Evolutionary conservation across 2,113 vertebrate species (phyloP), one percentile per base, ranked within the genome.

Genomic region (Austrofundulus limnaeus): DNA sequence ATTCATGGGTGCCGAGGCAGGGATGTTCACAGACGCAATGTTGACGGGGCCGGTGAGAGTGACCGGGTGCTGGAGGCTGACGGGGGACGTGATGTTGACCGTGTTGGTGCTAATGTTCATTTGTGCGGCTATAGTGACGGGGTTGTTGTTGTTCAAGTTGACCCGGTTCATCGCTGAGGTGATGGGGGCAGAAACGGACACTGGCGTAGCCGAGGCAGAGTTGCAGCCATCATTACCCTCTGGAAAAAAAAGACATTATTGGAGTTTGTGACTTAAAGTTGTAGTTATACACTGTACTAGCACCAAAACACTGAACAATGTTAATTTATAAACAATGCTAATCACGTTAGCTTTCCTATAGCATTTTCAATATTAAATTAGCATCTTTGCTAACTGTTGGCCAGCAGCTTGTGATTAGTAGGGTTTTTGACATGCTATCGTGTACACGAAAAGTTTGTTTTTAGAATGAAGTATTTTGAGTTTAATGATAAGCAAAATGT

Each of bases 71-170:
- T 92, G 96, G 58, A 98, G 92, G 92, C 94, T 95, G 91, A 97
- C 89, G 0, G 95, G 93, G 78, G 95, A 96, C 21, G 95, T 95
- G 92, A 98, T 96, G 86, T 97, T 98, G 87, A 98, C 94, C 19
- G 96, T 95, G 92, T 94, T 98, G 89, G 95, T 98, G 87, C 93
- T 94, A 93, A 98, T 96, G 94, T 95, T 98, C 96, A 98, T 97
- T 85, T 96, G 95, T 70, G 96, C 94, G 52, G 96, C 95, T 78
- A 98, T 97, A 85, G 97, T 98, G 91, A 98, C 94, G 12, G 96
- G 93, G 91, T 95, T 92, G 88, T 66, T 89, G 80, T 66, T 84
- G 86, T 72, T 76, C 16, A 11, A 0, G 49, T 64, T 81, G 78
- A 46, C 46, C 21, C 90, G 89, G 82, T 90, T 92, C 90, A 93